Base-by-base conservation (phyloP, 2,113 vertebrate species). In the Oncorhynchus tshawytscha region DNA sequence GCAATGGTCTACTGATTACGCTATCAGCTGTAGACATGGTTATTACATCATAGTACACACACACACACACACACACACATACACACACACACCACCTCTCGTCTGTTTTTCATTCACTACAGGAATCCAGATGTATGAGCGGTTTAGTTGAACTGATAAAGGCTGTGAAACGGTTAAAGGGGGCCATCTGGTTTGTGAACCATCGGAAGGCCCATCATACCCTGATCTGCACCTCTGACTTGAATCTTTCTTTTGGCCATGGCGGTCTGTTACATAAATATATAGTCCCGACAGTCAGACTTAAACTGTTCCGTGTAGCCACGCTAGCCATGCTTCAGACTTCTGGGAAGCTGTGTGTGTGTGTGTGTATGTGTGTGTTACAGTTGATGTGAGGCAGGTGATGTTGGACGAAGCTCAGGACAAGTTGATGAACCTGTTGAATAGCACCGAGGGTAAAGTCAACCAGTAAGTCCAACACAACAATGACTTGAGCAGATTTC, bases 391-490 rank as follows among this genome's bases (percentile, higher is more conserved):
- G 70, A 95, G 91, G 88, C 95, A 95, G 88, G 97, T 98, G 91
- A 97, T 99, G 97, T 82, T 99, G 92, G 97, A 99, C 71, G 97
- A 99, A 78, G 93, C 94, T 0, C 97, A 99, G 82, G 95, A 84
- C 82, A 98, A 98, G 79, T 82, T 99, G 81, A 94, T 97, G 94
- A 94, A 92, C 75, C 94, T 99, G 29, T 90, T 97, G 64, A 96
- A 96, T 92, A 98, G 95, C 88, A 97, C 97, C 0, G 97, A 99
- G 90, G 97, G 97, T 73, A 99, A 97, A 94, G 96, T 99, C 27
- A 97, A 99, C 90, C 99, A 97, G 97, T 99, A 92, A 91, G 96
- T 89, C 18, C 54, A 57, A 3, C 8, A 2, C 54, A 5, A 57
- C 15, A 15, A 3, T 8, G 34, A 39, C 34, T 39, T 8, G 34